Conservation (phyloP, 2,797 vertebrate genomes). For the Schizopygopsis malacanthus region DNA sequence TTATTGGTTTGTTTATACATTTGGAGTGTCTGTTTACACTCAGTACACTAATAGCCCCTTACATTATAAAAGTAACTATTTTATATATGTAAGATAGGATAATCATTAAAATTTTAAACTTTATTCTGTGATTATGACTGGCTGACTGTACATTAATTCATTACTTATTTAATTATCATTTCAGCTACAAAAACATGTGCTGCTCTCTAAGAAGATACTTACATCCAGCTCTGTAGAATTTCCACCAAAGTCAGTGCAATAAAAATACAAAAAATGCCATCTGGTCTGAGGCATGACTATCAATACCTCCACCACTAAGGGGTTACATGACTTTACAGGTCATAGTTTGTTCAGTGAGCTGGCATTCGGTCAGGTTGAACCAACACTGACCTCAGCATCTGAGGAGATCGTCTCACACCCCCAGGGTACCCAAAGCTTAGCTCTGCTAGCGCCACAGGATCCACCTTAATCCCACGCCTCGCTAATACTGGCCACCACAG, state of each 20-base stretch:
- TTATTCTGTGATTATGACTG: neutral
- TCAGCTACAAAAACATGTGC: neutral
- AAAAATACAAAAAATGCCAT: neutral
- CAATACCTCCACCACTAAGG: slow-evolving; percentile 15
- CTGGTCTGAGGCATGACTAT: neutral
- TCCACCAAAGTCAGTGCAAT: neutral
- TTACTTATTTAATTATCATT: neutral
- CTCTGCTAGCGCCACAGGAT: neutral
- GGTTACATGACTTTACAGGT: neutral
- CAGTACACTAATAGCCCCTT: neutral
- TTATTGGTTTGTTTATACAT: neutral
- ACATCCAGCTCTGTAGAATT: neutral
- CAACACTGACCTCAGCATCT: slow-evolving; percentile 32
- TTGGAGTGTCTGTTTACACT: neutral
- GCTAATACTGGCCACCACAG: slow-evolving; percentile 45
- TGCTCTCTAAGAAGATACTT: neutral
- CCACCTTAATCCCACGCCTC: slow-evolving; percentile 16
- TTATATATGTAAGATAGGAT: neutral
- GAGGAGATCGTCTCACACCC: slow-evolving; percentile 17
- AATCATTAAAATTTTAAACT: neutral
- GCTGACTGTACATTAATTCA: neutral
- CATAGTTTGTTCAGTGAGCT: slow-evolving; percentile 22
- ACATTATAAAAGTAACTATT: neutral
- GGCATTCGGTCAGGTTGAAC: slow-evolving; percentile 11
- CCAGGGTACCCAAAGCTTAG: slow-evolving; percentile 22